Conservation (phyloP, 1,140 invertebrate genomes). For the Cardiocondyla obscurior region DNA sequence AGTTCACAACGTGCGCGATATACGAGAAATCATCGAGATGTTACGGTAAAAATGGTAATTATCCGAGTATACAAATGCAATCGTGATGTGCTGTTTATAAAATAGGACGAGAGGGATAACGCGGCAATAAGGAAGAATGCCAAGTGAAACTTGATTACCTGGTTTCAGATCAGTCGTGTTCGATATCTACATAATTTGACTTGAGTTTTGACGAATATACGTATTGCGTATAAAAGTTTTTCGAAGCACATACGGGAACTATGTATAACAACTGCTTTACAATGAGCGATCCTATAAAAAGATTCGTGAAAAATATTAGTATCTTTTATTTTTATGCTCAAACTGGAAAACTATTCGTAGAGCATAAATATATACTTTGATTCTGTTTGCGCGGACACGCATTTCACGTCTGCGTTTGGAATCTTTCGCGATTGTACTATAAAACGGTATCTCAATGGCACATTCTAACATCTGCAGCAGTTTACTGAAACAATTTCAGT, state of each 20-base stretch:
- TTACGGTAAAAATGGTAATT: not conserved
- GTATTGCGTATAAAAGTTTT: conserved; percentile 24
- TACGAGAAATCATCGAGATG: not conserved
- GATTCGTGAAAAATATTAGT: conserved; percentile 46
- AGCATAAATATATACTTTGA: conserved; percentile 51
- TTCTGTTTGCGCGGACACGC: conserved; percentile 24
- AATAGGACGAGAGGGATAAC: conserved; percentile 53
- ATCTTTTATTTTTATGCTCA: conserved; percentile 26
- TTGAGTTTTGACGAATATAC: conserved; percentile 15
- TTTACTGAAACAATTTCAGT: not conserved
- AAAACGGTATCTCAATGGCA: conserved; percentile 43
- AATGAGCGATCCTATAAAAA: conserved; percentile 42
- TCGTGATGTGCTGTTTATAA: conserved; percentile 1
- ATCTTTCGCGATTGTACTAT: conserved; percentile 48
- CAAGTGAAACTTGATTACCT: conserved; percentile 33
- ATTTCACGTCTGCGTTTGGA: conserved; percentile 30
- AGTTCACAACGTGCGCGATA: conserved; percentile 27
- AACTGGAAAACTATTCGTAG: conserved; percentile 39
- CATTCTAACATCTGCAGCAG: conserved; percentile 28
- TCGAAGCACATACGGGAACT: not conserved
- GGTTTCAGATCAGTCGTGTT: conserved; percentile 13
- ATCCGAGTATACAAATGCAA: not conserved
- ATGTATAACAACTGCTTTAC: conserved; percentile 40
- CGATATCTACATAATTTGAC: conserved; percentile 23
- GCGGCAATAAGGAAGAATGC: conserved; percentile 65